A percentile compares a stretch with the other conserved stretches of the same genome.
phyloP scores from a whole-genome alignment of 2,113 vertebrate species.

The Pelecanoides urinatrix region DNA sequence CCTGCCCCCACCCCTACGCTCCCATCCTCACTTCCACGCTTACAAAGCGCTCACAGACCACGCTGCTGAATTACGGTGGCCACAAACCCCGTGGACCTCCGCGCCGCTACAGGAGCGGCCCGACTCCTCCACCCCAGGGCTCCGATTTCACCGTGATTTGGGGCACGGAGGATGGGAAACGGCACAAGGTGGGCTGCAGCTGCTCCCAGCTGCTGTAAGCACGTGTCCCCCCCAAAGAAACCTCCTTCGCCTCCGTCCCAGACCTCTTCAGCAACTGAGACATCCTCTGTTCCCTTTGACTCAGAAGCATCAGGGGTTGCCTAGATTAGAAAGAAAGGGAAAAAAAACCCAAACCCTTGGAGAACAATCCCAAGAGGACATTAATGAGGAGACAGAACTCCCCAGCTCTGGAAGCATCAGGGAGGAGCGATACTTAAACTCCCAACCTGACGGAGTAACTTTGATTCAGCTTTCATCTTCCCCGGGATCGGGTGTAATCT shows the following conservation, averaged over 20 bases:
- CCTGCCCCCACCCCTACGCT: neutral
- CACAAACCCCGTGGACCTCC: neutral
- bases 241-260: neutral
- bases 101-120: neutral
- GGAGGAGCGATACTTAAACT: neutral
- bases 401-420: neutral
- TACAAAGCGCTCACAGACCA: neutral
- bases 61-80: neutral
- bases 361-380: neutral
- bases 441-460: conserved; percentile 10
- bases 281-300: neutral
- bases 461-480: conserved; percentile 53
- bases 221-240: neutral
- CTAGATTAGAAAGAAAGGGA: neutral
- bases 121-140: neutral
- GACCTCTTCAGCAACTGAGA: neutral
- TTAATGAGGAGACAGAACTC: conserved; percentile 4
- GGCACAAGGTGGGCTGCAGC: conserved; percentile 26
- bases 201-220: conserved; percentile 62
- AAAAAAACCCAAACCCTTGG: neutral
- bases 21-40: neutral
- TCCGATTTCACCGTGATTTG: conserved; percentile 9
- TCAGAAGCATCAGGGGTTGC: neutral
- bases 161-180: neutral
- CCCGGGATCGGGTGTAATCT: neutral